Evolutionary conservation across 2,797 vertebrate species (phyloP), one percentile per base, ranked within the genome.

Genomic region (Anguilla obscura): DNA sequence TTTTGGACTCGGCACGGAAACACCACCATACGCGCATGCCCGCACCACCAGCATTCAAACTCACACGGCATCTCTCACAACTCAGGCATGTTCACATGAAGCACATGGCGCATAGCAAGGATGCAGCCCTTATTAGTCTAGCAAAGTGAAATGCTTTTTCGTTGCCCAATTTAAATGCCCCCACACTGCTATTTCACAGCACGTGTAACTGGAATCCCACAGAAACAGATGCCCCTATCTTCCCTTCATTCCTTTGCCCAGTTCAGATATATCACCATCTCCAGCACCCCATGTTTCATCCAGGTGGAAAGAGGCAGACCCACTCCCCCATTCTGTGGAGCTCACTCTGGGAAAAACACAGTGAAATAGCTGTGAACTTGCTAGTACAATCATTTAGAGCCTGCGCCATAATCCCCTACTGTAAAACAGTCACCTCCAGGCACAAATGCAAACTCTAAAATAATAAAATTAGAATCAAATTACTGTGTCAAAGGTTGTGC

Each of bases 381-480:
- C 50, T 24, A 52, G 9, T 84, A 52, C 50, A 84, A n/a, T 84
- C 54, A 21, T 84, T 84, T 30, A 14, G 36, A 48, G 16, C 16
- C 12, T 80, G 18, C 33, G 7, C 3, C 18, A 14, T 14, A 40
- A 79, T 33, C 30, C 3, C 24, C 24, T 9, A 10, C 10, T 71
- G 66, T 71, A 33, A 74, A 74, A 74, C 10, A 74, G 8, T 69
- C 8, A 36, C 30, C 69, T 33, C 27, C 7, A 74, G 30, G 30
- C 27, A 14, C 33, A 74, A 74, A 30, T 80, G 76, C 18, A 80
- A 18, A 14, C 18, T 80, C 33, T 48, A 80, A 80, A 80, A 80
- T 84, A 84, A 27, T 54, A 84, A 27, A 84, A 84, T 84, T 12
- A 30, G 9, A 27, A n/a, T 84, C 45, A 54, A 84, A 84, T 27